Evolutionary conservation across 1,140 invertebrate genomes (phyloP), one percentile per base, ranked within the genome.

Genomic region (Temnothorax nylanderi): DNA sequence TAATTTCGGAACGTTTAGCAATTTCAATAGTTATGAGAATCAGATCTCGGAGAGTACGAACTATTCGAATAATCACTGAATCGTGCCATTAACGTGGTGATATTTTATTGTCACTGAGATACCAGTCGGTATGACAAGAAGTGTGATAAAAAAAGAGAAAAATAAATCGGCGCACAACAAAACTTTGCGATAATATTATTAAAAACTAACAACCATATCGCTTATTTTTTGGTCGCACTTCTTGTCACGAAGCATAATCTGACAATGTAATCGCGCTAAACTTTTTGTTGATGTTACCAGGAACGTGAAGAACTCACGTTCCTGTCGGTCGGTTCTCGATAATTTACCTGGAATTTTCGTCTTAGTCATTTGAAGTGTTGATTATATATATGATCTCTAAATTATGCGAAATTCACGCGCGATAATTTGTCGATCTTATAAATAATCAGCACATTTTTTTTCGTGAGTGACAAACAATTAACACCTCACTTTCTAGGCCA

Each of bases 281-380:
- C 13, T 16, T 49, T 21, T 21, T 26, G 32, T 69, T 69, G 65
- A 69, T 49, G 3, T 32, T 47, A 69, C 10, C 13, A 0, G 0
- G 10, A 47, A 69, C 41, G 65, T 69, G 41, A 69, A 69, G 5
- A 69, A 47, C 65, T 69, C 65, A 69, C 65, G 65, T 69, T 69
- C 13, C 13, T 49, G 41, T 32, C 6, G n/a, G 4, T 44, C 8
- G 10, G 3, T 26, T 34, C 47, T 69, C 0, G 41, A 69, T 47
- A 69, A 69, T 47, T 44, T 26, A 16, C 1, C 0, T n/a, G 64
- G 8, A 47, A 18, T 7, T 26, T 44, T 69, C 18, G 16, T 47
- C n/a, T 3, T 18, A 47, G 2, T 69, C 8, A 16, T 71, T 71
- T 16, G 34, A 41, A 69, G 11, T 47, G 7, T 26, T 26, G 21